phyloP scores from a whole-genome alignment of 2,113 vertebrate genomes.

The western clawed frog (Xenopus tropicalis) region UCB_Xtro_10.0 CM004450.2:52847001-52847500 shows the following conservation, averaged over 20 bases:
- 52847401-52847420: background rate
- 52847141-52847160: no score
- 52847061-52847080: no score
- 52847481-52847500: background rate
- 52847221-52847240: background rate
- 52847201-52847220: background rate
- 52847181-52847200: background rate
- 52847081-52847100: no score
- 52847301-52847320: conserved; percentile 6
- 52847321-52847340: background rate
- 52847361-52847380: conserved; percentile 5
- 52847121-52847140: no score
- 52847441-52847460: background rate
- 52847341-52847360: background rate
- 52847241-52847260: conserved; percentile 1
- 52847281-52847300: background rate
- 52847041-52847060: no score
- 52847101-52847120: no score
- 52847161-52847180: no score
- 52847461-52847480: background rate
- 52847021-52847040: no score
- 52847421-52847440: conserved; percentile 15
- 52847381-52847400: conserved; percentile 7
- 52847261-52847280: background rate
- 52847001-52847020: no score